Evolutionary conservation across 2,888 invertebrate genomes (phyloP).

Genomic region (Eupithecia subumbrata): DNA sequence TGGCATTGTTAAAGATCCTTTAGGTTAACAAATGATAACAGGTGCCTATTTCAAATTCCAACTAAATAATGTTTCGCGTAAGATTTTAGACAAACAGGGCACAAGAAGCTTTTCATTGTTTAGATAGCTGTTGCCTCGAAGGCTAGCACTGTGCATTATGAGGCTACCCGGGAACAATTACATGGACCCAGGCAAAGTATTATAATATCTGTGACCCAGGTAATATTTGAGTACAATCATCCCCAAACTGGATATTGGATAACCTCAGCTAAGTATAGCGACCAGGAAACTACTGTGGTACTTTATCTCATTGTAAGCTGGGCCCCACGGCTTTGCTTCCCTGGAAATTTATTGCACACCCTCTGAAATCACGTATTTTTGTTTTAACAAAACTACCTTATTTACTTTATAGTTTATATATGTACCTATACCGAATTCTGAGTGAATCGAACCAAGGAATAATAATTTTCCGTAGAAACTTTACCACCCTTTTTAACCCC

Average conservation of each 20-base stretch:
- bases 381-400: too few species aligned
- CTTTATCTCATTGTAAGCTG: too few species aligned
- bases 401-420: too few species aligned
- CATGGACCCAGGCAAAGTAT: background rate
- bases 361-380: too few species aligned
- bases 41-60: background rate
- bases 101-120: conserved; percentile 4
- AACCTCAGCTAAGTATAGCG: background rate
- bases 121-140: background rate
- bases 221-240: background rate
- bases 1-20: background rate
- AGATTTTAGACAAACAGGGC: background rate
- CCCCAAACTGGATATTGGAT: background rate
- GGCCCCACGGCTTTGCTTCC: too few species aligned
- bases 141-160: too few species aligned
- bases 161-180: background rate
- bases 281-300: background rate
- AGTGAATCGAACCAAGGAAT: too few species aligned
- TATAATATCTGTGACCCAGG: too few species aligned
- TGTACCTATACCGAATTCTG: too few species aligned
- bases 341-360: too few species aligned
- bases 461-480: too few species aligned
- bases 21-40: background rate
- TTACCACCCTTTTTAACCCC: too few species aligned
- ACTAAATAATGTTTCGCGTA: background rate